Base-by-base conservation (phyloP, 23 tunicate genomes). In the Trididemnum clinides region DNA sequence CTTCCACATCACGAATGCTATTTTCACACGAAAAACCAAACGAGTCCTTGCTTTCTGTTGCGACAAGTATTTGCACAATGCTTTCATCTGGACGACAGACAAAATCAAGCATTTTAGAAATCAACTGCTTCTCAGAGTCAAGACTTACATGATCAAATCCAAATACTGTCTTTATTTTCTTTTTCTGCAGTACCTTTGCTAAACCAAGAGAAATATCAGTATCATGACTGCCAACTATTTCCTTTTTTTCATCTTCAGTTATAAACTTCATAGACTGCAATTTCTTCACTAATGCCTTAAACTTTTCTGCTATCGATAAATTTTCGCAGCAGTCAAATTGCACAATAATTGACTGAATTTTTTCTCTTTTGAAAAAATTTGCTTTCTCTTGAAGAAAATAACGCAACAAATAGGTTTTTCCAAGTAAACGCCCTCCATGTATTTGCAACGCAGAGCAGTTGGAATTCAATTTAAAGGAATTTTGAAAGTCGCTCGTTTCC, bases 361-460 rank as follows among this genome's bases (percentile, higher is more conserved):
- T n/a, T n/a, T n/a, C n/a, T n/a, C n/a, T n/a, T n/a, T n/a, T n/a
- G n/a, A n/a, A n/a, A n/a, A 22, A n/a, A 10, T 21, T 63, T 6
- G 23, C 23, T 15, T 12, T 63, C 28, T 63, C 7, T n/a, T 63
- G 28, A 7, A 71, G 12, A 71, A 71, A 37, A 31, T 21, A 10
- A 33, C 6, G 36, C 37, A 71, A 37, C 2, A 7, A 37, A 39
- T 38, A 39, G 18, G 81, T 74, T 38, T 74, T 74, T 37, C 81
- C 81, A 74, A 23, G 34, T 12, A 74, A 25, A 4, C 18, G 6
- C 20, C 81, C 81, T 10, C 81, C 81, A 39, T 74, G 58, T 6
- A 74, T 27, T 39, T 74, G 81, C 6, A 74, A 7, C 4, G 39
- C 77, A 70, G 39, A 6, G 30, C 30, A 70, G 10, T 28, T 30